Percentiles rank a stretch among this genome's conserved stretches.
phyloP scores from a whole-genome alignment of 30 jellyfish, hydroid and myxozoan species.

The Hydractinia symbiolongicarpus region DNA sequence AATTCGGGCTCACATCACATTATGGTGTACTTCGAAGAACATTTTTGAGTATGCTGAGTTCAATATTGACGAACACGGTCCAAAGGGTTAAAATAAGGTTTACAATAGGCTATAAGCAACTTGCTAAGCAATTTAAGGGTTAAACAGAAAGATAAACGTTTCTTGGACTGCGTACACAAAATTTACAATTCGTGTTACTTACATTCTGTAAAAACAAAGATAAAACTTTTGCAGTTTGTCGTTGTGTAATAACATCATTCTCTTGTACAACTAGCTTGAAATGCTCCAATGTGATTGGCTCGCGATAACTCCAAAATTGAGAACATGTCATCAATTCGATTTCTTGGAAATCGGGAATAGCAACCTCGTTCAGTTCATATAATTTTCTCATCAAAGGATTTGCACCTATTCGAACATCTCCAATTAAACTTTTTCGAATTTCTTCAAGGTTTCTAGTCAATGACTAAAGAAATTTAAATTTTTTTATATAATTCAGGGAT shows the following conservation, averaged over 20 bases:
- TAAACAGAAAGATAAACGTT: no score
- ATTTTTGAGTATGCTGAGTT: no score
- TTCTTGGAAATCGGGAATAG: conserved; percentile 3
- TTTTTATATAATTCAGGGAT: no score
- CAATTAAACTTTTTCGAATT: neutral
- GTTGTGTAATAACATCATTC: conserved; percentile 6
- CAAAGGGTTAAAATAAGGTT: no score
- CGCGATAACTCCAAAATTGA: conserved; percentile 50
- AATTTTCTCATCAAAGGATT: conserved; percentile 23
- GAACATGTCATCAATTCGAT: conserved; percentile 27
- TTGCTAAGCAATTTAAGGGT: no score
- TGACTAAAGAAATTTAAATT: neutral
- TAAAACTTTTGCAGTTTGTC: neutral
- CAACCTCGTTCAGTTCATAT: conserved; percentile 37
- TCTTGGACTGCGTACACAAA: no score
- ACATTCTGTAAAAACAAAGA: conserved; percentile 9
- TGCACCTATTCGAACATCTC: neutral
- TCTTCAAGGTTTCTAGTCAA: neutral
- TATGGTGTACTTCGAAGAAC: no score
- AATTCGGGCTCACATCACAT: no score
- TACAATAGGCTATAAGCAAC: no score
- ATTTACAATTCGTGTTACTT: no score
- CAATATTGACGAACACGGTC: no score
- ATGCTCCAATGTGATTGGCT: conserved; percentile 44
- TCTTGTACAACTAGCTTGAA: conserved; percentile 26